These are phyloP conservation scores for Orycteropus afer DNA, from an alignment of 2,113 vertebrate genomes.

Conservation along the genomic window DNA sequence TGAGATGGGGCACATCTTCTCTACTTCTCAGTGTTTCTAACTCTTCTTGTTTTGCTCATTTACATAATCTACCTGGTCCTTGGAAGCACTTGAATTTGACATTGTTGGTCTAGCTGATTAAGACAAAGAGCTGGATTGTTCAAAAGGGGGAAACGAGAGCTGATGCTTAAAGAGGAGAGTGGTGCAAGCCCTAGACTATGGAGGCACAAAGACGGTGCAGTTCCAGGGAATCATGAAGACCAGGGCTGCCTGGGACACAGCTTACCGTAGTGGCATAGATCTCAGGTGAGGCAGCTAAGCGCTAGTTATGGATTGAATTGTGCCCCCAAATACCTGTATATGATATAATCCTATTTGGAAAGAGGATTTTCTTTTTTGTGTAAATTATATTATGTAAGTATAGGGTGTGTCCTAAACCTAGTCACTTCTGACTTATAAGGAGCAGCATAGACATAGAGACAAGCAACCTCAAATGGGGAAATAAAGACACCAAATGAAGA, in stretches of 20 bases:
- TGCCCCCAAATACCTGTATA: not conserved
- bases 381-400: not conserved
- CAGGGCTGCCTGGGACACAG: not conserved
- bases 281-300: not conserved
- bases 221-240: not conserved
- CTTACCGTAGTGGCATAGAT: not conserved
- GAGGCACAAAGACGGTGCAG: not conserved
- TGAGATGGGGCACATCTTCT: not conserved
- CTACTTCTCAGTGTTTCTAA: not conserved
- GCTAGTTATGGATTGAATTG: not conserved
- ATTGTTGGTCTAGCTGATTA: not conserved
- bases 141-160: not conserved
- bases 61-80: not conserved
- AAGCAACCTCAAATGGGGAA: not conserved
- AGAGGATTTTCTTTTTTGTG: not conserved
- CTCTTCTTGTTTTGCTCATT: not conserved
- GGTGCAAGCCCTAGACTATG: not conserved
- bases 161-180: not conserved
- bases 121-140: not conserved
- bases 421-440: not conserved
- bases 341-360: not conserved
- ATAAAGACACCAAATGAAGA: no score
- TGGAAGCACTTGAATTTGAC: not conserved
- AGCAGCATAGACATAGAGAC: not conserved
- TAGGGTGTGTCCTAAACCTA: not conserved